Evolutionary conservation across 2,113 vertebrate species (phyloP).

Genomic region (Hydrolagus affinis): DNA sequence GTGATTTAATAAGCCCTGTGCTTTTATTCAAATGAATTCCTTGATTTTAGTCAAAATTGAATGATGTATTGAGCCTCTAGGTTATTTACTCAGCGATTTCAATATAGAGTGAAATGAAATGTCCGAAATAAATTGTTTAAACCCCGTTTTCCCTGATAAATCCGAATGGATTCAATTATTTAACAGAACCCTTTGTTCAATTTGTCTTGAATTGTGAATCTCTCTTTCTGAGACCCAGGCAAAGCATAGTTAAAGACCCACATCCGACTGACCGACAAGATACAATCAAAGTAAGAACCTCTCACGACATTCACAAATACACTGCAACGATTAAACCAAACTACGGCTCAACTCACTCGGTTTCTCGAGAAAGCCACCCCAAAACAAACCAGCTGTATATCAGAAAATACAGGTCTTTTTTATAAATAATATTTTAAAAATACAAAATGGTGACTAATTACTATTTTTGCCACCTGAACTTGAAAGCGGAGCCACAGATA

Average conservation of each 20-base stretch:
- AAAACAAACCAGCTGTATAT: background rate
- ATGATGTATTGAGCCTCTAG: background rate
- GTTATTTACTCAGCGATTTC: background rate
- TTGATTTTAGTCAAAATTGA: background rate
- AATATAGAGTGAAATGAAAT: background rate
- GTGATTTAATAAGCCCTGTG: constrained; percentile 16
- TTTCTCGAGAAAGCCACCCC: background rate
- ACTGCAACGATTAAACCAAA: background rate
- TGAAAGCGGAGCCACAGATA: no score
- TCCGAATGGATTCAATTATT: constrained; percentile 24
- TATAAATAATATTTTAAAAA: no score
- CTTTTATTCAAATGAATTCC: constrained; percentile 23
- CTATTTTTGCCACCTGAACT: no score
- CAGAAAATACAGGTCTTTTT: background rate
- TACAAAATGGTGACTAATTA: no score
- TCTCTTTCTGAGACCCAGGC: constrained; percentile 6
- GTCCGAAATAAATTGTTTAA: constrained; percentile 1
- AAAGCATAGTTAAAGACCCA: constrained; percentile 8
- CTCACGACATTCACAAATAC: constrained; percentile 17
- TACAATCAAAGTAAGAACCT: constrained; percentile 7
- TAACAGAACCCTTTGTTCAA: constrained; percentile 24
- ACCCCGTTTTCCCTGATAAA: background rate
- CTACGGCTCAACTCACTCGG: background rate
- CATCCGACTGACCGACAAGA: constrained; percentile 26
- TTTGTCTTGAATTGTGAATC: constrained; percentile 10